These are phyloP conservation scores for Portunus trituberculatus DNA, from an alignment of 1,140 invertebrate species.

Conservation along the genomic window DNA sequence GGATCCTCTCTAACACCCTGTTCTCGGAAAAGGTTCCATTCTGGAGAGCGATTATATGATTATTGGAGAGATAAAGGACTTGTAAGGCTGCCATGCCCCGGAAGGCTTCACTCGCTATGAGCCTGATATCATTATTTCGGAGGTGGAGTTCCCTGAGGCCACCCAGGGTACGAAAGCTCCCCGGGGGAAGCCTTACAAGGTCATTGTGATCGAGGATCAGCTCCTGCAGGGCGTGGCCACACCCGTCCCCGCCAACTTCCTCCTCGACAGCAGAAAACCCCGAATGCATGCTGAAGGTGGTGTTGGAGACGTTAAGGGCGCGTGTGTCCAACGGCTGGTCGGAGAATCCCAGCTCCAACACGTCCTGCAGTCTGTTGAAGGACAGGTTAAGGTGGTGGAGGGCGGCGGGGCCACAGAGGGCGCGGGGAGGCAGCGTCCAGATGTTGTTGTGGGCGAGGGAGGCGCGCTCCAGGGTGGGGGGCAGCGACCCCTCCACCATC, in stretches of 20 bases:
- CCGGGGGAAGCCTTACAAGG: conserved; percentile 61
- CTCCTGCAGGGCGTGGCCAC: conserved; percentile 65
- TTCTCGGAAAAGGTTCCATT: conserved; percentile 84
- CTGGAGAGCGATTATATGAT: conserved; percentile 88
- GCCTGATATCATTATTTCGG: conserved; percentile 69
- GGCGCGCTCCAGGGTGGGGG: conserved; percentile 54
- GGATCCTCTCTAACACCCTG: conserved; percentile 86
- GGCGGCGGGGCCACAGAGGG: conserved; percentile 89
- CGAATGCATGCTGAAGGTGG: conserved; percentile 53
- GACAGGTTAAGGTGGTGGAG: conserved; percentile 91
- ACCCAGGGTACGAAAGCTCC: conserved; percentile 57
- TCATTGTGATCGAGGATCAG: conserved; percentile 67
- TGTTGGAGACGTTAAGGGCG: conserved; percentile 53
- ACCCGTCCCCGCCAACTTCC: conserved; percentile 17
- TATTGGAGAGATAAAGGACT: conserved; percentile 85
- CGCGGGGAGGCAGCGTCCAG: conserved; percentile 90
- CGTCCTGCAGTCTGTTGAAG: conserved; percentile 87
- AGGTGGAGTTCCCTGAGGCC: conserved; percentile 64
- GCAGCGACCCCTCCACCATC: conserved; percentile 54
- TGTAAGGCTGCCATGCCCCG: conserved; percentile 71
- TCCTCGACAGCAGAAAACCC: conserved; percentile 42
- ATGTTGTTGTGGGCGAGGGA: conserved; percentile 92
- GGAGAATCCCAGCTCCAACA: conserved; percentile 87
- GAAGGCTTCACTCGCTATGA: conserved; percentile 73
- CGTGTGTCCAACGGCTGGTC: conserved; percentile 14